These are phyloP conservation scores for Semicossyphus pulcher DNA, from an alignment of 2,113 vertebrate species.

Conservation along the genomic window DNA sequence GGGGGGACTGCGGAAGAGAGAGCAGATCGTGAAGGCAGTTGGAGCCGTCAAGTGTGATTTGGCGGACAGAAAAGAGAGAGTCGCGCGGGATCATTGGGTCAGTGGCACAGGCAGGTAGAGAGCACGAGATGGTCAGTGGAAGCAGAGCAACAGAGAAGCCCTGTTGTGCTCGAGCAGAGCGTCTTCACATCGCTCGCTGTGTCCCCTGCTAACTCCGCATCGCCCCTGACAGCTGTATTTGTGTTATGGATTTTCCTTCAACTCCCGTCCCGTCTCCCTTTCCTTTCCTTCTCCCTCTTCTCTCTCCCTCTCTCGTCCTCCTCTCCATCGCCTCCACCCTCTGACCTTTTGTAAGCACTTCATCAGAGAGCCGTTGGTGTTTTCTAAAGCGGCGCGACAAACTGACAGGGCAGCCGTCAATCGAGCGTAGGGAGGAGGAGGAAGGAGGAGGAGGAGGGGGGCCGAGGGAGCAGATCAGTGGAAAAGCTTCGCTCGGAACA, in stretches of 20 bases:
- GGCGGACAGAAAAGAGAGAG: slow-evolving; percentile 26
- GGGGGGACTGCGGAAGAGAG: slow-evolving; percentile 43
- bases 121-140: slow-evolving; percentile 27
- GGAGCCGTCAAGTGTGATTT: slow-evolving; percentile 35
- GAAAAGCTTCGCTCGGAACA: slow-evolving; percentile 68
- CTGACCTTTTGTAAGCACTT: slow-evolving; percentile 80
- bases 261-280: slow-evolving; percentile 71
- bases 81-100: slow-evolving; percentile 41
- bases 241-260: slow-evolving; percentile 89
- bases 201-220: slow-evolving; percentile 80
- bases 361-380: slow-evolving; percentile 82
- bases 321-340: slow-evolving; percentile 64
- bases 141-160: slow-evolving; percentile 21
- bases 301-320: slow-evolving; percentile 62
- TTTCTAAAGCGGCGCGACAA: slow-evolving; percentile 82
- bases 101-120: slow-evolving; percentile 41
- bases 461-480: slow-evolving; percentile 72
- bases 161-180: slow-evolving; percentile 57
- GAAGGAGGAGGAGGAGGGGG: no score
- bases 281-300: slow-evolving; percentile 61
- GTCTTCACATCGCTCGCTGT: slow-evolving; percentile 64
- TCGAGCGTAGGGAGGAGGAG: slow-evolving; percentile 59
- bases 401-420: slow-evolving; percentile 84
- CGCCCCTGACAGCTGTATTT: slow-evolving; percentile 86
- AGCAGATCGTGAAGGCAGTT: slow-evolving; percentile 41